Base-by-base conservation (phyloP, 2,113 vertebrate species). In the Orcinus orca region DNA sequence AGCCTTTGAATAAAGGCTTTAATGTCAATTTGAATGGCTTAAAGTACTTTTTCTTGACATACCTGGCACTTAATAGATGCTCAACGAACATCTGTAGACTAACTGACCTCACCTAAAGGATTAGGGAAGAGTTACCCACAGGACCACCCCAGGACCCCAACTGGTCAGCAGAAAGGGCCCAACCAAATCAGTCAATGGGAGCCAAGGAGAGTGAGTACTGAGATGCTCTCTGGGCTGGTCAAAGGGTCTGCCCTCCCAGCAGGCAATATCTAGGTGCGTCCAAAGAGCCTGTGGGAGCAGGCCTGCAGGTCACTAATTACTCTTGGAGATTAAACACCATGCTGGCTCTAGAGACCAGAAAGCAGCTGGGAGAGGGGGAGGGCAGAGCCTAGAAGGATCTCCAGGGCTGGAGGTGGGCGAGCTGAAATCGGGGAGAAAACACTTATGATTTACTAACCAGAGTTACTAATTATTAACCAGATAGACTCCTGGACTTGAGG, bases 221-320 rank as follows among this genome's bases (percentile, higher is more conserved):
- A 89, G 79, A n/a, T 1, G 26, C n/a, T 68, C 62, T 92, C 50
- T 70, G 41, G 65, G 94, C 94, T 90, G 95, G 89, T 38, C 60
- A 0, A 2, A 14, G 67, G 90, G 58, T 17, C 41, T 58, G 53
- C 18, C 63, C 58, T 71, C n/a, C 67, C 26, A 92, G 86, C 68
- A 63, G 83, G 53, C 71, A 76, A 73, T 8, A 76, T 65, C 29
- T 18, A 60, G 74, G 62, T 47, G 31, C n/a, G 55, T 93, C 74
- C 76, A 41, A 44, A 88, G 23, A 77, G 93, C 68, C n/a, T 15
- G 58, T 31, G 0, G 0, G 88, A 81, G 21, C 89, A 91, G 79
- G 89, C 90, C 41, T 29, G 93, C 82, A 96, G 55, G 95, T 55
- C 94, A 20, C 96, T 98, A 97, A 98, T 98, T 98, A 92, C 96